Base-by-base conservation (phyloP, 2,113 vertebrate genomes). In the Scortum barcoo region DNA sequence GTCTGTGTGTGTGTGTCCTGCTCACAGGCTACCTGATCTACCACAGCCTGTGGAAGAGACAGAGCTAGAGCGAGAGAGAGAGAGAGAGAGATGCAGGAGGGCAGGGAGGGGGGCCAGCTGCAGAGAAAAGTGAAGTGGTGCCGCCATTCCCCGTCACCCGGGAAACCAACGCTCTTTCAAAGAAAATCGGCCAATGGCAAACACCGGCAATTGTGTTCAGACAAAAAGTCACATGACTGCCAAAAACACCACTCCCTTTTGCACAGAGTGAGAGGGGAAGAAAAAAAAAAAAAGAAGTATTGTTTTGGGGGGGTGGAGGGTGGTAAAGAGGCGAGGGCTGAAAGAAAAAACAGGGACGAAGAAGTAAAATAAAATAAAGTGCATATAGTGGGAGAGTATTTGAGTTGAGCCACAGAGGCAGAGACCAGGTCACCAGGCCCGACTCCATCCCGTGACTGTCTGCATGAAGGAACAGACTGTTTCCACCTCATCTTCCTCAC, bases 131-230 rank as follows among this genome's bases (percentile, higher is more conserved):
- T 94, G 88, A 95, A 95, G 94, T 92, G 93, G 92, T 93, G 94
- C 93, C 88, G 93, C 94, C 93, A 94, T 94, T 94, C 93, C 89
- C 92, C 46, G 81, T 96, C 92, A 79, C 95, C 95, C 88, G 28
- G 94, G 95, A 94, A 93, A 96, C 95, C 88, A 91, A 95, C 92
- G 92, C 95, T 93, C 93, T 95, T 95, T 95, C 87, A 95, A 95
- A 95, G 92, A 90, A 85, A 88, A 91, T 48, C 71, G 53, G 80
- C 95, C 95, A 96, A 96, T 95, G 88, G 93, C 70, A 93, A 94
- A 94, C 92, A 91, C 78, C 83, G 56, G 72, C 94, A 84, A 96
- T 95, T 96, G 95, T 95, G 91, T 83, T 91, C 72, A 89, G 88
- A 95, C 93, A 94, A 94, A 92, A 94, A 93, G 94, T 95, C 94